Percentiles rank a stretch among this genome's conserved stretches.
These are phyloP conservation scores for Chroicocephalus ridibundus DNA, from an alignment of 2,113 vertebrate genomes.

Conservation along the genomic window DNA sequence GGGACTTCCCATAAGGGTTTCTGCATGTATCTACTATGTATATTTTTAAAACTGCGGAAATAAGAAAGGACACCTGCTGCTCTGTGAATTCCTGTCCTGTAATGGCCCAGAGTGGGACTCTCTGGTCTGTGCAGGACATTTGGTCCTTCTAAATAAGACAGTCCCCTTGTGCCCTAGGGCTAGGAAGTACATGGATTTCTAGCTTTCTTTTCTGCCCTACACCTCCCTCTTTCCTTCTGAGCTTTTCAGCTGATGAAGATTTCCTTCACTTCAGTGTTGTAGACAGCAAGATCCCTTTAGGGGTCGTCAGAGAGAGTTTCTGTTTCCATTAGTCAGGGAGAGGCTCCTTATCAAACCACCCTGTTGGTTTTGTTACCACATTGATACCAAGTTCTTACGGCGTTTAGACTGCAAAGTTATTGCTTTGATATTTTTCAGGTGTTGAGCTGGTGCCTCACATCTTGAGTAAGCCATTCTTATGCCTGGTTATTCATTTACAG, in stretches of 20 bases:
- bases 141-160: not conserved
- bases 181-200: not conserved
- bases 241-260: not conserved
- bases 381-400: not conserved
- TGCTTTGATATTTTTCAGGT: not conserved
- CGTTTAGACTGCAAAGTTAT: not conserved
- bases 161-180: not conserved
- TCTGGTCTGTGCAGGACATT: not conserved
- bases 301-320: not conserved
- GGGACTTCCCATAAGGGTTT: not conserved
- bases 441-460: not conserved
- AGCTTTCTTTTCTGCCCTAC: too few species aligned
- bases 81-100: not conserved
- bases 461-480: not conserved
- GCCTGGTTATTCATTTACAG: not conserved
- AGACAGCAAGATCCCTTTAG: not conserved
- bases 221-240: not conserved
- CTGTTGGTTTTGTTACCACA: not conserved
- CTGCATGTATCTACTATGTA: not conserved
- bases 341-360: not conserved
- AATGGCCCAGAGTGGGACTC: not conserved
- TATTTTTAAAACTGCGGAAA: not conserved
- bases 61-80: not conserved
- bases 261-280: not conserved
- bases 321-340: not conserved